Conservation (phyloP, 2,888 invertebrate species). For the Rapana venosa region DNA sequence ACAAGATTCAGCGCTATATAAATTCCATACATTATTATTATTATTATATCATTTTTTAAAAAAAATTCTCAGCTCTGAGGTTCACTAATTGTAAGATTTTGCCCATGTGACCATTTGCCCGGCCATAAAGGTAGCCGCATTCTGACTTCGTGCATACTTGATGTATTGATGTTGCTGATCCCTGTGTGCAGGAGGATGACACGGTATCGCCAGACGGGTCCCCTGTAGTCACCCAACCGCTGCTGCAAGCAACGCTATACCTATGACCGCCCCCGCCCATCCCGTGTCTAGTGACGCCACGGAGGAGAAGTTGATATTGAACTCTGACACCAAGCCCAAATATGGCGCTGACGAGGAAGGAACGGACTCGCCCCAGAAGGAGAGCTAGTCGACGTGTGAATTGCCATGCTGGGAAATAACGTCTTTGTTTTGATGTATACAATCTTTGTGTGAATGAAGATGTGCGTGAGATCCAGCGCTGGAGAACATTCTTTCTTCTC, state of each 20-base stretch:
- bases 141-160: too few relatives aligned
- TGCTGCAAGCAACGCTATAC: conserved; percentile 49
- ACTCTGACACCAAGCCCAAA: conserved; percentile 57
- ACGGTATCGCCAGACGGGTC: conserved; percentile 58
- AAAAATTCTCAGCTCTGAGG: too few relatives aligned
- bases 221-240: conserved; percentile 62
- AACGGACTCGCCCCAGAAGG: background rate
- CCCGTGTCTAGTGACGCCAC: conserved; percentile 36
- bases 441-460: background rate
- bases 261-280: conserved; percentile 51
- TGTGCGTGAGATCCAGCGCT: background rate
- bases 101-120: too few relatives aligned
- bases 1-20: too few relatives aligned
- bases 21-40: too few relatives aligned
- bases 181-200: conserved; percentile 56
- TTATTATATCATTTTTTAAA: too few relatives aligned
- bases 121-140: too few relatives aligned
- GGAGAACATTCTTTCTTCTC: background rate
- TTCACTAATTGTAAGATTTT: too few relatives aligned
- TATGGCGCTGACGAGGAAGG: conserved; percentile 59
- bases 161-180: too few relatives aligned
- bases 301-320: conserved; percentile 63
- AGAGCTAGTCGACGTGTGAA: conserved; percentile 20
- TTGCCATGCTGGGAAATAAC: background rate
- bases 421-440: background rate